A percentile compares a stretch with the other conserved stretches of the same genome.
phyloP scores from a whole-genome alignment of 2,797 vertebrate genomes.

The Muscicapa striata region DNA sequence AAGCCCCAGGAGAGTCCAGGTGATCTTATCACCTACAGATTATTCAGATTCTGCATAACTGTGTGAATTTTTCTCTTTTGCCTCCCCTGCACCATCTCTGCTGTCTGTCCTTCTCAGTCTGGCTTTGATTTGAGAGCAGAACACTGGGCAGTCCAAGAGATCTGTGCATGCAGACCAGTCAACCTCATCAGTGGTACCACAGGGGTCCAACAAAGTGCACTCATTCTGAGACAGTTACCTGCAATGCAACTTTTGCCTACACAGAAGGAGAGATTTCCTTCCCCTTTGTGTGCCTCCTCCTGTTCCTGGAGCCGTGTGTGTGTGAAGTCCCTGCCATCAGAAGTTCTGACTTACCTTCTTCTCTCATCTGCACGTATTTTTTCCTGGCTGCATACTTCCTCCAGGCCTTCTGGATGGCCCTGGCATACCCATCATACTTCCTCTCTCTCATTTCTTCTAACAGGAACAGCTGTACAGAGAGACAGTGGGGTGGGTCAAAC shows the following conservation, averaged over 20 bases:
- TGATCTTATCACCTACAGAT: neutral
- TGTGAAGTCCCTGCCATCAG: neutral
- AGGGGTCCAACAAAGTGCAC: neutral
- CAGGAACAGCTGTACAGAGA: conserved; percentile 86
- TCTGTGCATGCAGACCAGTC: neutral
- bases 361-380: conserved; percentile 97
- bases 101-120: neutral
- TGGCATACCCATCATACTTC: conserved; percentile 94
- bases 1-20: neutral
- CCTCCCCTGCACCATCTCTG: neutral
- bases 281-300: neutral
- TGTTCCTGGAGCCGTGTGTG: neutral
- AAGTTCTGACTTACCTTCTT: conserved; percentile 84
- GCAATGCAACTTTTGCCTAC: neutral
- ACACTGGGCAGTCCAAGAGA: neutral
- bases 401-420: conserved; percentile 95
- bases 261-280: neutral
- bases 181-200: neutral
- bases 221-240: neutral
- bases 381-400: conserved; percentile 91
- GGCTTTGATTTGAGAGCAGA: neutral
- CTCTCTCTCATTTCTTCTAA: conserved; percentile 96
- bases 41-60: neutral
- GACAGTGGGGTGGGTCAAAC: neutral
- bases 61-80: neutral